Evolutionary conservation across 2,113 vertebrate species (phyloP), one percentile per base, ranked within the genome.

Genomic region (Daboia siamensis): DNA sequence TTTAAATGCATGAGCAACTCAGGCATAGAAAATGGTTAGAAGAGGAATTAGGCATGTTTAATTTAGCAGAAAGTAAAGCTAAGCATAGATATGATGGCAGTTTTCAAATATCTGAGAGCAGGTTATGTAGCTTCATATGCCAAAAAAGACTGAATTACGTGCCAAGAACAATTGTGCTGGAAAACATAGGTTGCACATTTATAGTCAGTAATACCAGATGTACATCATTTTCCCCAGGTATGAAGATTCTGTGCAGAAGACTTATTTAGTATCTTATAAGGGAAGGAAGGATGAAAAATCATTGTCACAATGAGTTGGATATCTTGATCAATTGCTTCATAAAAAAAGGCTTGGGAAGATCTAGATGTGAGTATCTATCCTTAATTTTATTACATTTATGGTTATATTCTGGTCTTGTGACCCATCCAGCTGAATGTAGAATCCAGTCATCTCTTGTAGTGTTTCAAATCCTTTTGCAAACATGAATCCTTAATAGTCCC

Each of bases 151-250:
- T 52, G 85, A 44, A 86, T 24, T 44, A 64, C 9, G 46, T 21
- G 80, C 88, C 92, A 93, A 90, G 88, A 64, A 92, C 90, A 90
- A 54, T 90, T 54, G 61, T 90, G 80, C n/a, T 64, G 56, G 88
- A 52, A 90, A 54, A 23, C 33, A 86, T 57, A 93, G 39, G 56
- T 84, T 64, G 88, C 46, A 86, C 46, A 86, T 90, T 86, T 90
- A 90, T 15, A 33, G 21, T 29, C 80, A 86, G 11, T 86, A 39
- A 90, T 44, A 61, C 13, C 20, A 86, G 86, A 90, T 90, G 48
- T 61, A 90, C n/a, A 12, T 21, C 46, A 61, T 51, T 90, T 93
- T 3, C n/a, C 46, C 48, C 4, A 87, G 17, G 9, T 39, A 61
- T 86, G 55, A 12, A 39, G 15, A 51, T 86, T 92, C 46, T 89